Base-by-base conservation (phyloP, 2,113 vertebrate genomes). In the Hippocampus zosterae region DNA sequence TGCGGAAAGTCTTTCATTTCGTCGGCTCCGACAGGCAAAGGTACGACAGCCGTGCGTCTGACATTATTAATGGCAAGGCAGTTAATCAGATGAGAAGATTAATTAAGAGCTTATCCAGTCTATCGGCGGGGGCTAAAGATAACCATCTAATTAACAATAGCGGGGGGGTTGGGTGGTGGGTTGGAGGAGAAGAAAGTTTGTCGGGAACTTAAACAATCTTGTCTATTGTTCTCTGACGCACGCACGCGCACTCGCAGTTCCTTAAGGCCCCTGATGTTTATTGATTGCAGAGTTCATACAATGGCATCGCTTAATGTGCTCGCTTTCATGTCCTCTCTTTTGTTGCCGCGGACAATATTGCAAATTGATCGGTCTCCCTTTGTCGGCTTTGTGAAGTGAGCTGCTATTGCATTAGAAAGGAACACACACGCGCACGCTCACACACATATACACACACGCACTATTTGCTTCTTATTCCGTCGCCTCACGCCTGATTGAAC, bases 331-430 rank as follows among this genome's bases (percentile, higher is more conserved):
- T 95, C 93, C 91, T 88, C 72, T 89, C 94, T 96, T 37, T 96
- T 96, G 94, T 88, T 83, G 76, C 70, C 78, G 83, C 88, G 90
- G 92, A 87, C 92, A 90, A 94, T 96, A 96, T 96, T 96, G 94
- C 95, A 95, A 95, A 97, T 99, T 97, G 96, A 99, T 98, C 94
- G 79, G 86, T 92, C 92, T 92, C 74, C 90, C 89, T 95, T 95
- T 95, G 94, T 94, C 90, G 86, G 80, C 88, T 82, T 85, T 83
- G 85, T 84, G 88, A 80, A 89, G 86, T 61, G 69, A 91, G 84
- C 92, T 93, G 89, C 91, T 84, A 92, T 95, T 93, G 92, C 84
- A 83, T 92, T 87, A 84, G 85, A 89, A 52, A 57, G 19, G n/a
- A 21, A 53, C 52, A 53, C 52, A 3, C 52, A 8, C 19, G 2